A percentile compares a stretch with the other conserved stretches of the same genome.
These are phyloP conservation scores for Phengaris arion DNA, from an alignment of 2,888 invertebrate species.

Conservation along the genomic window DNA sequence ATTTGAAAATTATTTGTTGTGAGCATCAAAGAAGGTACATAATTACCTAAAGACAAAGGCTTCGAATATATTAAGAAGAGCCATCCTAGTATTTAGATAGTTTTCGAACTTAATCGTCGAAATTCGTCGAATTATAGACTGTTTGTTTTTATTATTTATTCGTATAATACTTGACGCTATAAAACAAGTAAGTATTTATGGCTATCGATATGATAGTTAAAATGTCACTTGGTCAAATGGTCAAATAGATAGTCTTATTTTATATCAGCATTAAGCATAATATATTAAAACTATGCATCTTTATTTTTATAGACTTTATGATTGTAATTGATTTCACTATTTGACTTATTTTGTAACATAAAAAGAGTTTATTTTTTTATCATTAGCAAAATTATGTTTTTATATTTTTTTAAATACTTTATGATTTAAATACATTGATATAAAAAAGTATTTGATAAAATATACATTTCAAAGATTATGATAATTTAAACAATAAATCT, in stretches of 20 bases:
- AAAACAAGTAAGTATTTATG: background rate
- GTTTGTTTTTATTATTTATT: background rate
- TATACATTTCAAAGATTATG: slow-evolving; percentile 12
- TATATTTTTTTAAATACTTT: background rate
- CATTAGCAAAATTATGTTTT: background rate
- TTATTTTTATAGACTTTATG: background rate
- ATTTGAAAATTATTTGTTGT: background rate
- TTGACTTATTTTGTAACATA: background rate
- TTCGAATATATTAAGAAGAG: background rate
- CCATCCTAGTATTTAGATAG: slow-evolving; percentile 1
- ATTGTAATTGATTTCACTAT: background rate
- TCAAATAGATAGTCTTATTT: background rate
- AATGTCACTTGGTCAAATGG: background rate
- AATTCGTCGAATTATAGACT: slow-evolving; percentile 5
- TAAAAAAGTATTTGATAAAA: slow-evolving; percentile 11
- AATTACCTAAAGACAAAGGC: background rate
- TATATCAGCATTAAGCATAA: background rate
- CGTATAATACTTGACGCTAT: background rate
- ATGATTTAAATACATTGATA: background rate
- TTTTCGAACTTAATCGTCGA: background rate
- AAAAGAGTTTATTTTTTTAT: background rate
- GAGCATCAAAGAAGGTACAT: background rate
- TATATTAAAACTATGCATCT: background rate
- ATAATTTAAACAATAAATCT: background rate
- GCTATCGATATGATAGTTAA: background rate